Base-by-base conservation (phyloP, 1,140 invertebrate species). In the Galendromus occidentalis region DNA sequence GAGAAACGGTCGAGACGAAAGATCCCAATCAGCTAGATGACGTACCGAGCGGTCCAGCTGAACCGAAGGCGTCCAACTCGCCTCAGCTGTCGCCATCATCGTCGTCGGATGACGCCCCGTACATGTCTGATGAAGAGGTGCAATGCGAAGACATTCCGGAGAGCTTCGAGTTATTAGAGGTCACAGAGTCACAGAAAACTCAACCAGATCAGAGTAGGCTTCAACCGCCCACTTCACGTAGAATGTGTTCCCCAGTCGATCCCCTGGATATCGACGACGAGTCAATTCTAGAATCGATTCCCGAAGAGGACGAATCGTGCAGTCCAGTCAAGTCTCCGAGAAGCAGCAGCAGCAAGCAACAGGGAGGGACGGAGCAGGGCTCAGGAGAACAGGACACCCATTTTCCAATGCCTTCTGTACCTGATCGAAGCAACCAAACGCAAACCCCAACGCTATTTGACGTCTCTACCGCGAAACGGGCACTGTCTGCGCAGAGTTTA, bases 121-220 rank as follows among this genome's bases (percentile, higher is more conserved):
- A 59, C 33, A 59, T 59, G 51, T 59, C 51, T 1, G 51, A 59
- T 25, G 51, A 59, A 33, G 51, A 59, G 51, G 51, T 59, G 51
- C 51, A 59, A 33, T 59, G 51, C 51, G 51, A 59, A 33, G 51
- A 59, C 33, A 59, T 59, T 29, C 51, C 51, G 25, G 51, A 59
- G 51, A 59, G 51, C 51, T 59, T 59, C 33, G 51, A 59, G 22
- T 22, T 47, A 14, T n/a, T 39, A 39, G 51, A 59, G 22, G 33
- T 25, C 51, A 59, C 51, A 25, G 51, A 59, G 33, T 25, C 51
- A 14, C n/a, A 29, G 14, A 22, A 2, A 14, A 12, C 12, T 2
- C 51, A 17, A 9, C 25, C 33, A 25, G 51, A 59, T 33, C 51
- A 29, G 25, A 59, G 51, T 22, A 17, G 51, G 51, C 51, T 59